Evolutionary conservation across 2,113 vertebrate species (phyloP).

Genomic region (Tricholaema leucomelas): DNA sequence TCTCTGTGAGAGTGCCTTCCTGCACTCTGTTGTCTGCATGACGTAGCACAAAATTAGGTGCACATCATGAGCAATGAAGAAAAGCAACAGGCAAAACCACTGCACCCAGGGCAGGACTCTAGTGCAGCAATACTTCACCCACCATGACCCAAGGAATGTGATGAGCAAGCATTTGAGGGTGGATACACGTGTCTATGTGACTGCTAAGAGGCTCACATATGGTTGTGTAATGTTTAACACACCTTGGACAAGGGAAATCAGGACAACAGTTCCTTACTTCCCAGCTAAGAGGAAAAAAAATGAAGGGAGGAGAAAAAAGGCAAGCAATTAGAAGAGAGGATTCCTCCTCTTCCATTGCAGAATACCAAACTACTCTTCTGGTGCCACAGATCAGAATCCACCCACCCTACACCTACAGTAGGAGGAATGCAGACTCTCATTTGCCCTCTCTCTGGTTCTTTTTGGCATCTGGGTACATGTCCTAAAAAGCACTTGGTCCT

Average conservation of each 20-base stretch:
- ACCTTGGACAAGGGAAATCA: background rate
- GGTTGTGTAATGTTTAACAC: background rate
- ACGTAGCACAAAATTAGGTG: background rate
- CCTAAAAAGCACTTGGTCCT: background rate
- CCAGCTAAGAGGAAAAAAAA: background rate
- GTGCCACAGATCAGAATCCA: background rate
- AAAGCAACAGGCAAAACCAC: background rate
- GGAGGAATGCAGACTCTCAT: background rate
- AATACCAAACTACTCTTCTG: background rate
- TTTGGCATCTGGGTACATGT: background rate
- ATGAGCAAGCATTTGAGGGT: background rate
- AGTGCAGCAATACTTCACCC: background rate
- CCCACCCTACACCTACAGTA: background rate
- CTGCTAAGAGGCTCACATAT: background rate
- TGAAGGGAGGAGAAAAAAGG: no score
- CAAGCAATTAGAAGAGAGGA: background rate
- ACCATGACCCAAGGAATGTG: background rate
- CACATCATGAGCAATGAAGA: background rate
- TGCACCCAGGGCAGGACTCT: background rate
- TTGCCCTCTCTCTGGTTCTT: background rate
- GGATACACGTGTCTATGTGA: background rate
- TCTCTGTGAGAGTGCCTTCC: background rate
- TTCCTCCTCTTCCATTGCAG: background rate
- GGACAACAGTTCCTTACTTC: background rate
- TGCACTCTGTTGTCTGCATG: rapidly evolving